Conservation (phyloP, 2,797 vertebrate genomes). For the Borostomias antarcticus region DNA sequence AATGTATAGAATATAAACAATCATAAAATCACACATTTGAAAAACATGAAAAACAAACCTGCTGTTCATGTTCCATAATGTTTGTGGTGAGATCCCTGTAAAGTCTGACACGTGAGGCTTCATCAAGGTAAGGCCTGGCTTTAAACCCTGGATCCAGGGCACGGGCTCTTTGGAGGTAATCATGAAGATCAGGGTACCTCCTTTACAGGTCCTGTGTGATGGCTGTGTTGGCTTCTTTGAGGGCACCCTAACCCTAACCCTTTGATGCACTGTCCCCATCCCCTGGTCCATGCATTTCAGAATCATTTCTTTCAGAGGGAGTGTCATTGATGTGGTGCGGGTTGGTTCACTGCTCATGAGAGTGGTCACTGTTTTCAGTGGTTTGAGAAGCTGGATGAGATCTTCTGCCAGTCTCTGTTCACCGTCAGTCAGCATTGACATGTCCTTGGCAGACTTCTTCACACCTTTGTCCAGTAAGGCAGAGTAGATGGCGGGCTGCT, state of each 20-base stretch:
- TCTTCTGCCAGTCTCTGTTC: slow-evolving; percentile 22
- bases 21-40: slow-evolving; percentile 2
- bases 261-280: slow-evolving; percentile 14
- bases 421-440: slow-evolving; percentile 28
- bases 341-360: slow-evolving; percentile 35
- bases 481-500: slow-evolving; percentile 23
- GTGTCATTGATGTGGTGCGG: slow-evolving; percentile 23
- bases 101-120: no score
- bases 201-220: slow-evolving; percentile 24
- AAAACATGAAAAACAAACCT: slow-evolving; percentile 16
- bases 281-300: slow-evolving; percentile 16
- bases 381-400: slow-evolving; percentile 29
- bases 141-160: slow-evolving; percentile 25
- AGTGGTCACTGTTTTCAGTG: slow-evolving; percentile 26
- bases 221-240: slow-evolving; percentile 20
- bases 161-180: slow-evolving; percentile 14
- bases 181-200: slow-evolving; percentile 23
- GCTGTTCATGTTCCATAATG: no score
- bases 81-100: slow-evolving; percentile 11
- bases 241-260: no score
- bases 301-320: slow-evolving; percentile 19
- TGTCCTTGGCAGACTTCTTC: slow-evolving; percentile 25
- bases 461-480: slow-evolving; percentile 27
- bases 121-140: slow-evolving; percentile 10
- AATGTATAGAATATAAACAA: slow-evolving; percentile 16